A percentile compares a stretch with the other conserved stretches of the same genome.
These are phyloP conservation scores for Hycleus cichorii DNA, from an alignment of 1,140 invertebrate genomes.

Conservation along the genomic window DNA sequence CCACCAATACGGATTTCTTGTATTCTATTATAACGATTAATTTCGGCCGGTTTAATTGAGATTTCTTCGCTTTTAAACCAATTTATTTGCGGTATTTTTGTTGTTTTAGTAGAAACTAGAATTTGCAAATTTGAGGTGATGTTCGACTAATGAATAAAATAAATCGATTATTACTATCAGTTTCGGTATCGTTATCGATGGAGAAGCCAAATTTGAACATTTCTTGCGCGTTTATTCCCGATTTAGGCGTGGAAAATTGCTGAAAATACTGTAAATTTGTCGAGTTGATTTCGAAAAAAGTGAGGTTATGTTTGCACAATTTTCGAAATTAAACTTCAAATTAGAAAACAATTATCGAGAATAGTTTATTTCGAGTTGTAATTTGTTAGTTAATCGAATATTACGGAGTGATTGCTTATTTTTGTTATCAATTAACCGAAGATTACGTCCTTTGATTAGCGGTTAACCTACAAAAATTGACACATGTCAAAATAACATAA, in stretches of 20 bases:
- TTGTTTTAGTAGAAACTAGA: not conserved
- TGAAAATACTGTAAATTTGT: no score
- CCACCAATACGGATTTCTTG: not conserved
- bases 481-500: not conserved
- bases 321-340: no score
- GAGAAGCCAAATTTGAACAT: slow-evolving; percentile 20
- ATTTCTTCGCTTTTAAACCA: slow-evolving; percentile 20
- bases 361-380: no score
- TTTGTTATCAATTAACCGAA: not conserved
- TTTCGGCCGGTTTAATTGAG: not conserved
- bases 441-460: not conserved
- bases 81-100: not conserved
- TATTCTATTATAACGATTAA: not conserved
- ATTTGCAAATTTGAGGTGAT: slow-evolving; percentile 4
- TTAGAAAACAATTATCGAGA: no score
- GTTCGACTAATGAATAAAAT: not conserved
- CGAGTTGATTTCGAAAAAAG: no score
- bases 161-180: not conserved
- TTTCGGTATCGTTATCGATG: not conserved
- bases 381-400: no score
- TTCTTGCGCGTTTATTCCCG: not conserved
- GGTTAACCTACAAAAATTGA: not conserved
- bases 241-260: no score
- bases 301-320: no score
- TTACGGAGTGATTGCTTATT: no score